Evolutionary conservation across 2,888 invertebrate genomes (phyloP).

Genomic region (Harpalus rubripes): DNA sequence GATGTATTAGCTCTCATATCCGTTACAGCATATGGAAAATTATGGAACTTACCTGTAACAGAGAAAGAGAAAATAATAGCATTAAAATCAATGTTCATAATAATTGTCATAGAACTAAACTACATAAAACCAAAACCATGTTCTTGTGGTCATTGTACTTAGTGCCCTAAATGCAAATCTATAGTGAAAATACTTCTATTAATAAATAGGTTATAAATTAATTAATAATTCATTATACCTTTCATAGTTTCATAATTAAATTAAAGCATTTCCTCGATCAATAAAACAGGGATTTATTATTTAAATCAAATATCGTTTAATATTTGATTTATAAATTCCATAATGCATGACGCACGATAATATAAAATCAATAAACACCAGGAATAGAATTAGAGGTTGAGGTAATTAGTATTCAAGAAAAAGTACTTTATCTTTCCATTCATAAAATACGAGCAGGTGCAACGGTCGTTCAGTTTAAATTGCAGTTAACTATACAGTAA

Average conservation of each 20-base stretch:
- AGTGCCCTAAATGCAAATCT: conserved; percentile 21
- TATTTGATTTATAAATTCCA: conserved; percentile 39
- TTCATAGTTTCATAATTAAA: conserved; percentile 1
- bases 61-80: conserved; percentile 17
- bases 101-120: conserved; percentile 8
- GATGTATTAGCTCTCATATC: neutral
- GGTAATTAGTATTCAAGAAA: conserved; percentile 9
- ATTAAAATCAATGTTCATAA: conserved; percentile 14
- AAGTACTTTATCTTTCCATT: conserved; percentile 23
- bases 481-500: neutral
- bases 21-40: neutral
- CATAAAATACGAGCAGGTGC: conserved; percentile 27
- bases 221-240: conserved; percentile 5
- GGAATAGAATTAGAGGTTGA: neutral
- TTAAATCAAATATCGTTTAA: conserved; percentile 23
- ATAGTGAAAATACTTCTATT: neutral
- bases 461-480: conserved; percentile 7
- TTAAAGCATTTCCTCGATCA: conserved; percentile 21
- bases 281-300: conserved; percentile 38
- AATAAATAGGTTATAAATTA: conserved; percentile 7
- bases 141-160: neutral
- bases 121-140: neutral
- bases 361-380: conserved; percentile 16
- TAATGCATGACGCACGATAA: conserved; percentile 12
- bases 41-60: conserved; percentile 29